These are phyloP conservation scores for Montipora efflorescens DNA, from an alignment of 64 coral and sea anemone genomes.

Conservation along the genomic window DNA sequence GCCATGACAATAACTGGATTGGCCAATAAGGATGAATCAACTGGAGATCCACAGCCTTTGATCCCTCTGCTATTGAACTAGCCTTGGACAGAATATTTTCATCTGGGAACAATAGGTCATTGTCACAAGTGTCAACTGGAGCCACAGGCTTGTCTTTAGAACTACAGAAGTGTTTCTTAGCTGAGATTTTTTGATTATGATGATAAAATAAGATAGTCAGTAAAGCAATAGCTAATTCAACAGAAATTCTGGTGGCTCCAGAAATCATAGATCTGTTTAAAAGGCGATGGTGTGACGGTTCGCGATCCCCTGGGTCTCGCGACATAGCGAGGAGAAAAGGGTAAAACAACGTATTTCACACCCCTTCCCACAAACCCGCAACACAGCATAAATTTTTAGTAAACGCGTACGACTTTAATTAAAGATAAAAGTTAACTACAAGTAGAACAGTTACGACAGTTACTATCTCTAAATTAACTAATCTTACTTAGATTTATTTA, in stretches of 20 bases:
- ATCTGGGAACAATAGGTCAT: neutral
- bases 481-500: no score
- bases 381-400: no score
- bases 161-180: slow-evolving; percentile 31
- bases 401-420: no score
- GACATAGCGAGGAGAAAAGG: no score
- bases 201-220: slow-evolving; percentile 42
- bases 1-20: slow-evolving; percentile 9
- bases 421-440: no score
- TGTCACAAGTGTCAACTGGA: neutral
- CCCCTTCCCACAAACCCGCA: no score
- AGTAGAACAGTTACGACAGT: no score
- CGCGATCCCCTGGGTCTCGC: no score
- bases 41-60: neutral
- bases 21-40: no score
- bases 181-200: slow-evolving; percentile 50
- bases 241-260: slow-evolving; percentile 53
- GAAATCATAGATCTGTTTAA: slow-evolving; percentile 69
- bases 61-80: neutral
- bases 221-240: neutral
- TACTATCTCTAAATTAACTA: no score
- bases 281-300: neutral
- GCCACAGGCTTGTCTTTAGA: slow-evolving; percentile 28
- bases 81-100: neutral
- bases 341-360: no score